phyloP scores from a whole-genome alignment of 1,140 invertebrate species.

The Piezodorus guildinii region DNA sequence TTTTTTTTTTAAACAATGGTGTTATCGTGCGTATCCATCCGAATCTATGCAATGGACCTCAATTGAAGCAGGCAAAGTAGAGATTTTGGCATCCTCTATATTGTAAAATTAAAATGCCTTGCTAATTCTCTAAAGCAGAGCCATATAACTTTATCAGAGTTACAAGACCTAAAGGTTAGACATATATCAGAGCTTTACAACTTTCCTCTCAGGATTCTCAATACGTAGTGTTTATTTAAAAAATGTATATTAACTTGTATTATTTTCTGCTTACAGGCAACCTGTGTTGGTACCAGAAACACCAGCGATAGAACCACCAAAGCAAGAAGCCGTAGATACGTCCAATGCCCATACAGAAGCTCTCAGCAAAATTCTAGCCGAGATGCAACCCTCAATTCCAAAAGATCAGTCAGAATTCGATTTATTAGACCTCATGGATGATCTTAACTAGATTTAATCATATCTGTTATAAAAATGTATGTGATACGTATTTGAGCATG shows the following conservation, averaged over 20 bases:
- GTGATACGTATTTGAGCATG: neutral
- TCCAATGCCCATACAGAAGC: conserved; percentile 19
- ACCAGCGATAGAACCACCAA: neutral
- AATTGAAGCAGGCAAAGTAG: too few relatives aligned
- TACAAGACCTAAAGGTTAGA: too few relatives aligned
- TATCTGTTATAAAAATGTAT: neutral
- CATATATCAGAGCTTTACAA: too few relatives aligned
- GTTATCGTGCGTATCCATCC: too few relatives aligned
- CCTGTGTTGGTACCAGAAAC: neutral
- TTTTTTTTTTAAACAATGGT: too few relatives aligned
- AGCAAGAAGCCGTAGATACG: neutral
- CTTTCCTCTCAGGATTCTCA: too few relatives aligned
- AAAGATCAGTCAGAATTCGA: conserved; percentile 23
- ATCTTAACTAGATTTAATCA: conserved; percentile 11
- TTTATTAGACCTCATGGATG: conserved; percentile 22
- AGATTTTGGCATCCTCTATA: too few relatives aligned
- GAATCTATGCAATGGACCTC: too few relatives aligned
- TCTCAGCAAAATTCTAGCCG: conserved; percentile 20
- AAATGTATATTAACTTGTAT: neutral
- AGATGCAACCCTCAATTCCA: conserved; percentile 21
- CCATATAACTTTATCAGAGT: too few relatives aligned
- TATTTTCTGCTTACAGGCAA: neutral
- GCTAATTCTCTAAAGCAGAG: too few relatives aligned
- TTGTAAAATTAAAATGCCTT: too few relatives aligned
- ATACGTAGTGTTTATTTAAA: neutral